A percentile compares a stretch with the other conserved stretches of the same genome.
Conservation (phyloP, 2,888 invertebrate species). For the Ashinkailepas kermadecensis region DNA sequence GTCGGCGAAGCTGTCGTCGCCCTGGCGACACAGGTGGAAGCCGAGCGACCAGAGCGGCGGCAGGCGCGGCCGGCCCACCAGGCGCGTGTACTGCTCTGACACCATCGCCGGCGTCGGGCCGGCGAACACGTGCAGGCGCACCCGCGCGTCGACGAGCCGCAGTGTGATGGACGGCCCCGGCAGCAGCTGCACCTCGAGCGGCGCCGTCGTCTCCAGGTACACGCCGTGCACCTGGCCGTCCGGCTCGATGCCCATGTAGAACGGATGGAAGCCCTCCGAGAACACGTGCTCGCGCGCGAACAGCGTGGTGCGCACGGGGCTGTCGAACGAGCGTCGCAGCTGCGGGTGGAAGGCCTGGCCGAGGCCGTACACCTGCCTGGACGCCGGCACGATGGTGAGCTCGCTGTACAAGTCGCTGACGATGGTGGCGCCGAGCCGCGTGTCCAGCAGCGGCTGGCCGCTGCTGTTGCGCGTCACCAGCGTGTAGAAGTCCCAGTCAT, state of each 20-base stretch:
- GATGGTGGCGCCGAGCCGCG: constrained; percentile 29
- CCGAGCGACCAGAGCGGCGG: constrained; percentile 69
- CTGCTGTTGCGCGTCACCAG: constrained; percentile 26
- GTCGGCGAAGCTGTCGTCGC: neutral
- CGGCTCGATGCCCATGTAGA: constrained; percentile 30
- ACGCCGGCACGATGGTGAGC: constrained; percentile 27
- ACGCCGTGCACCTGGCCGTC: constrained; percentile 28
- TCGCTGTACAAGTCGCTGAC: constrained; percentile 29
- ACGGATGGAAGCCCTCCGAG: constrained; percentile 28
- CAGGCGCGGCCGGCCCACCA: constrained; percentile 28
- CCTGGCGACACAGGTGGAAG: constrained; percentile 63
- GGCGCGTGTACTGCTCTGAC: constrained; percentile 28
- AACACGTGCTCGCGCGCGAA: neutral
- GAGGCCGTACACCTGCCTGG: constrained; percentile 28
- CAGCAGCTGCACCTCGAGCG: constrained; percentile 28
- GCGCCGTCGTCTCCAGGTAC: constrained; percentile 30
- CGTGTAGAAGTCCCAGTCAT: constrained; percentile 27
- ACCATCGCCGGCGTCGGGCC: constrained; percentile 30
- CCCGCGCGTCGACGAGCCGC: constrained; percentile 23
- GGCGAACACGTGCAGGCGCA: constrained; percentile 29
- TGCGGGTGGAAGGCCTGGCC: constrained; percentile 26
- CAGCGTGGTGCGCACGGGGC: constrained; percentile 25
- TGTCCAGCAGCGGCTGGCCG: constrained; percentile 26
- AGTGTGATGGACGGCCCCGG: constrained; percentile 29
- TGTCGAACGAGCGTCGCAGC: constrained; percentile 22